Conservation (phyloP, 2,797 vertebrate genomes). For the Notamacropus eugenii region DNA sequence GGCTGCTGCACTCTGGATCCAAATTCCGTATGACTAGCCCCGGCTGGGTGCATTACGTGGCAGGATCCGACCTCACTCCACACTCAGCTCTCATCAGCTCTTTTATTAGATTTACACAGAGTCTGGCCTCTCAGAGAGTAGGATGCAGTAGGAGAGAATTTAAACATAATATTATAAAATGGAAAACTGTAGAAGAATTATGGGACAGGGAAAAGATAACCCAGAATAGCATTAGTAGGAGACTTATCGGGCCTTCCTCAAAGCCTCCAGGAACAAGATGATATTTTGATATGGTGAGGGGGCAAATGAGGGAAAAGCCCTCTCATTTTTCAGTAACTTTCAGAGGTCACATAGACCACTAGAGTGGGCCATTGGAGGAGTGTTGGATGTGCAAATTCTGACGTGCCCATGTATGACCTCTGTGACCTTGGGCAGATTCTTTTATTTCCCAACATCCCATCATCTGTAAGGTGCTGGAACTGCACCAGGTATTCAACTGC, state of each 20-base stretch:
- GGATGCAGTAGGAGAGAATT: conserved; percentile 31
- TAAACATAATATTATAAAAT: conserved; percentile 13
- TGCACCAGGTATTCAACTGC: background rate
- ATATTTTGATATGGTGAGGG: conserved; percentile 54
- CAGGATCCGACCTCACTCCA: background rate
- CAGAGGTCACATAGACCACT: background rate
- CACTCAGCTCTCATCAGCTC: background rate
- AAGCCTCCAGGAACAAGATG: conserved; percentile 35
- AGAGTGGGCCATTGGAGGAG: background rate
- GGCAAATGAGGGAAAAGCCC: background rate
- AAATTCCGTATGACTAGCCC: background rate
- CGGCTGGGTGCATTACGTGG: background rate
- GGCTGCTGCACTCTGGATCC: background rate
- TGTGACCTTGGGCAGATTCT: background rate
- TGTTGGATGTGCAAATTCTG: background rate
- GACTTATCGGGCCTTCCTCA: conserved; percentile 22
- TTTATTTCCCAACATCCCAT: background rate
- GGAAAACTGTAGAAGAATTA: conserved; percentile 12
- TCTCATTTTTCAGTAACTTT: conserved; percentile 25
- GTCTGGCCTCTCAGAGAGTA: background rate
- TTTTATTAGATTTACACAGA: background rate
- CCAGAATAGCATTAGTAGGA: background rate
- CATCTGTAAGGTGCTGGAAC: background rate
- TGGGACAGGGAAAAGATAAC: background rate
- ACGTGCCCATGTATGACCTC: background rate